Base-by-base conservation (phyloP, 1,140 invertebrate genomes). In the Alviniconcha marisindica region DNA sequence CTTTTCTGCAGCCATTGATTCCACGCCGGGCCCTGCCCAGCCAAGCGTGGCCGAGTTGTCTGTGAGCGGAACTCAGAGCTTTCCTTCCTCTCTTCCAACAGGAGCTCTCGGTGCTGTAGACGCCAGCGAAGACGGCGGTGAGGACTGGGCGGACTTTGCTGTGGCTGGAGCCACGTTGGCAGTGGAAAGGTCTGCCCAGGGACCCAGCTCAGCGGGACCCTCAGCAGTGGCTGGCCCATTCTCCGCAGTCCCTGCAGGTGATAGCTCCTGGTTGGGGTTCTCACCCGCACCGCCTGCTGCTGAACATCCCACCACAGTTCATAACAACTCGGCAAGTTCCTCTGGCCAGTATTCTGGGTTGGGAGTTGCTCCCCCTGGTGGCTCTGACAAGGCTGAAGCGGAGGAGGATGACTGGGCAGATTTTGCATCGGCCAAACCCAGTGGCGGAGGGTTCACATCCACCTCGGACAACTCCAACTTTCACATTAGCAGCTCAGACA, bases 131-230 rank as follows among this genome's bases (percentile, higher is more conserved):
- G 66, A 78, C 18, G 63, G 66, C n/a, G 77, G 69, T 78, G 85
- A 80, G 80, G 85, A 88, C 36, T 89, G 86, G 86, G 81, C 84
- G 36, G 85, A 85, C 21, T 90, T 89, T 80, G 63, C 86, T 69
- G 80, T 74, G 5, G 66, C 78, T 48, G 63, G 33, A 10, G 63
- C 7, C 63, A 69, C 33, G n/a, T n/a, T n/a, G n/a, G n/a, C n/a
- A n/a, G n/a, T n/a, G n/a, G n/a, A n/a, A n/a, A n/a, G n/a, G n/a
- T n/a, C n/a, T n/a, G n/a, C n/a, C n/a, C n/a, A n/a, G n/a, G n/a
- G n/a, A n/a, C n/a, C n/a, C n/a, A n/a, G n/a, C n/a, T n/a, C n/a
- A n/a, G n/a, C n/a, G n/a, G n/a, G n/a, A n/a, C n/a, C n/a, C n/a
- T n/a, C n/a, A n/a, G n/a, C n/a, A n/a, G n/a, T n/a, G n/a, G n/a